These are phyloP conservation scores for Heteromurus nitidus DNA, from an alignment of 2,888 invertebrate genomes.

Conservation along the genomic window DNA sequence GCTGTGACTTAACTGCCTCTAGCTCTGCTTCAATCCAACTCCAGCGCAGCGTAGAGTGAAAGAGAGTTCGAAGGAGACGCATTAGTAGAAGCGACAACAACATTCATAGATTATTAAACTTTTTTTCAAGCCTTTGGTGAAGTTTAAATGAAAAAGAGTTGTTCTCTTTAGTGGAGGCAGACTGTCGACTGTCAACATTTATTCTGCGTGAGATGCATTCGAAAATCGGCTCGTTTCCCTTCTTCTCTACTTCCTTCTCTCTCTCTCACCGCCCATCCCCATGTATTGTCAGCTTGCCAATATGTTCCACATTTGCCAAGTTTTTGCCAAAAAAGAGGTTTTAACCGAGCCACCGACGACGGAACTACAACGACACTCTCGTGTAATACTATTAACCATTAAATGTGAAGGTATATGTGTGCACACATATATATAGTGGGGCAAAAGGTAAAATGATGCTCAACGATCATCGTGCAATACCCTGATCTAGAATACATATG, in stretches of 20 bases:
- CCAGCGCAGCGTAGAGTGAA: constrained; percentile 21
- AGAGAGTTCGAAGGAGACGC: constrained; percentile 10
- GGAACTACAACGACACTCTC: constrained; percentile 43
- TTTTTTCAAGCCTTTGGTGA: constrained; percentile 54
- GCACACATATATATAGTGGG: not conserved
- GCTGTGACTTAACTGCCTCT: too few relatives aligned
- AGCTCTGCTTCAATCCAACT: not conserved
- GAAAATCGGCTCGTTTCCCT: constrained; percentile 46
- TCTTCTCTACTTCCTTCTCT: not conserved
- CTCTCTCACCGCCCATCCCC: constrained; percentile 58
- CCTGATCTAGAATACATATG: constrained; percentile 41
- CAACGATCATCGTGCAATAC: too few relatives aligned
- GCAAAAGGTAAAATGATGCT: not conserved
- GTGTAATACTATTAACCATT: constrained; percentile 34
- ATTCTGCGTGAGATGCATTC: constrained; percentile 66
- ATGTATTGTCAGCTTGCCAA: constrained; percentile 66
- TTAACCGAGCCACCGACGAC: constrained; percentile 30
- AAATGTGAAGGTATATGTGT: constrained; percentile 3
- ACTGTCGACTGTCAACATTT: constrained; percentile 67
- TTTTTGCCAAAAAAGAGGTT: constrained; percentile 61
- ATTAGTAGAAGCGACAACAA: constrained; percentile 60
- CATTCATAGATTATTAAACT: constrained; percentile 67
- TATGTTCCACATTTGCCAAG: constrained; percentile 66
- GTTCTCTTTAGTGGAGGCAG: constrained; percentile 61
- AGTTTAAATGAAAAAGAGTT: constrained; percentile 66